A percentile compares a stretch with the other conserved stretches of the same genome.
Conservation (phyloP, 2,797 vertebrate species). For the Psittacula echo region DNA sequence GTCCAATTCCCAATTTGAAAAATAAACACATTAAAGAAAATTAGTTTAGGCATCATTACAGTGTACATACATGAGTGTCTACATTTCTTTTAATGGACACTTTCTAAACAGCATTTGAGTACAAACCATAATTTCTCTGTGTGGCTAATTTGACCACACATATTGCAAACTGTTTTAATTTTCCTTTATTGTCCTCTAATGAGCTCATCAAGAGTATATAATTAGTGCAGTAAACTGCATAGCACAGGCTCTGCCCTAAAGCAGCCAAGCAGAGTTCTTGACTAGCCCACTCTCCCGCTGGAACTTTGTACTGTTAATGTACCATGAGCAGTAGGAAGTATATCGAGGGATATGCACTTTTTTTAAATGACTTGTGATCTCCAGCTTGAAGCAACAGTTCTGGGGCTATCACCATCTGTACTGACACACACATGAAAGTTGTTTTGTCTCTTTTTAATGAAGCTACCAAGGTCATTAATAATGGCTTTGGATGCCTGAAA, state of each 20-base stretch:
- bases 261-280: conserved; percentile 44
- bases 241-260: conserved; percentile 45
- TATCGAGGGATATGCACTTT: neutral
- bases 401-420: conserved; percentile 14
- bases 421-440: conserved; percentile 12
- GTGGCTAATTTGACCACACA: conserved; percentile 69
- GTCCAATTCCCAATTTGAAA: conserved; percentile 44
- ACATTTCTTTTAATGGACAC: conserved; percentile 36
- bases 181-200: conserved; percentile 71
- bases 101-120: conserved; percentile 50
- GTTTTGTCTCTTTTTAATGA: conserved; percentile 33
- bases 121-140: conserved; percentile 53
- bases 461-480: conserved; percentile 39
- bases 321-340: neutral
- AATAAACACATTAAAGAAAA: conserved; percentile 61
- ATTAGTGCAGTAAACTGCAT: conserved; percentile 49
- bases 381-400: conserved; percentile 20
- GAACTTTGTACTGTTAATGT: conserved; percentile 15
- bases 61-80: conserved; percentile 28
- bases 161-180: conserved; percentile 71
- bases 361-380: conserved; percentile 35
- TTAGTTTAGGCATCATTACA: conserved; percentile 54
- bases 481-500: neutral
- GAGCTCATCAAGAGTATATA: conserved; percentile 63
- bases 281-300: conserved; percentile 5